These are phyloP conservation scores for Lypha dubia DNA, from an alignment of 2,888 invertebrate genomes.

Conservation along the genomic window DNA sequence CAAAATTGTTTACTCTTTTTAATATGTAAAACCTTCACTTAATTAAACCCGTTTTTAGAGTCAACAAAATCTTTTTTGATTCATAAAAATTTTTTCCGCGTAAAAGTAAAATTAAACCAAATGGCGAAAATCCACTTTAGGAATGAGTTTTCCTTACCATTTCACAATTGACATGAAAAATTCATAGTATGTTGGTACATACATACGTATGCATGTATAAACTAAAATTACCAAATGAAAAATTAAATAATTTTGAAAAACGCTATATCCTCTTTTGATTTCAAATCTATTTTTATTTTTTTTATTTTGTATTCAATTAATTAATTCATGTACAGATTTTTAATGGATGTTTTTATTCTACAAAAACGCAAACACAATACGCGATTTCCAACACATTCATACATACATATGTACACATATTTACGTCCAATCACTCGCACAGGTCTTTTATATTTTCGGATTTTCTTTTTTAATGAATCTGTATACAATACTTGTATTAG, in stretches of 20 bases:
- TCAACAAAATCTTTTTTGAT: no score
- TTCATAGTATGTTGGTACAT: background rate
- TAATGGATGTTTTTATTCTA: background rate
- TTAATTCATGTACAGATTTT: background rate
- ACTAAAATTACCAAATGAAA: no score
- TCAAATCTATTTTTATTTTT: background rate
- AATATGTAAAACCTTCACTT: constrained; percentile 16
- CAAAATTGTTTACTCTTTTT: background rate
- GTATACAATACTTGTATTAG: constrained; percentile 9
- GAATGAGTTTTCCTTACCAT: constrained; percentile 27
- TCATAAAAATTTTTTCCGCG: no score
- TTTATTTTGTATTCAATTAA: constrained; percentile 16
- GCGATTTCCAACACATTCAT: constrained; percentile 2
- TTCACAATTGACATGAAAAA: background rate
- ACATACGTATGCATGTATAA: background rate
- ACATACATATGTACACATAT: no score
- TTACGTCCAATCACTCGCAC: background rate
- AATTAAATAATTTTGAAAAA: no score
- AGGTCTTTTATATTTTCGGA: background rate
- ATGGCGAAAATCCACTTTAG: no score
- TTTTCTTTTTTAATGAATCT: constrained; percentile 6
- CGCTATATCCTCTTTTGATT: no score
- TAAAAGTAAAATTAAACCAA: no score
- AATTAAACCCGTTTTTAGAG: constrained; percentile 35
- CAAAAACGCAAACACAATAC: background rate